Conservation (phyloP, 2,888 invertebrate species). For the Boloria euphrosyne region DNA sequence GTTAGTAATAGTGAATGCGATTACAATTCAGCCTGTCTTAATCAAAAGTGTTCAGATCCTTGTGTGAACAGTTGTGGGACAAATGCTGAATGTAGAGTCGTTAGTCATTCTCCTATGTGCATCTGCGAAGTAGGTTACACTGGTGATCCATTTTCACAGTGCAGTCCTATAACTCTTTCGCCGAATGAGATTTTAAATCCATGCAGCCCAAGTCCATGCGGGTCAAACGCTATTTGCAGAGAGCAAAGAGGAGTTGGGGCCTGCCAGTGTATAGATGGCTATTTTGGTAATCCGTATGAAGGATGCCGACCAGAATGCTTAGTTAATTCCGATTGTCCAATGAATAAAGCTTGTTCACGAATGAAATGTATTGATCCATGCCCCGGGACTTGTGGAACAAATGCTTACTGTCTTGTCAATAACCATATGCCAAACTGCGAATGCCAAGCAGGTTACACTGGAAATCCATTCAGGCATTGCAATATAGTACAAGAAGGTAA, state of each 20-base stretch:
- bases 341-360: conserved; percentile 86
- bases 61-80: conserved; percentile 87
- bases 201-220: conserved; percentile 86
- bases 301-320: conserved; percentile 89
- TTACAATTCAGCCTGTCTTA: conserved; percentile 86
- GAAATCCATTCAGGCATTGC: conserved; percentile 86
- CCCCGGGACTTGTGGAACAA: conserved; percentile 89
- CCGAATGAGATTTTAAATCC: conserved; percentile 75
- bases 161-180: conserved; percentile 66
- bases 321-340: conserved; percentile 87
- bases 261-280: conserved; percentile 85
- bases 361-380: conserved; percentile 90
- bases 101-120: conserved; percentile 89
- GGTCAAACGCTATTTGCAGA: conserved; percentile 83
- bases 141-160: conserved; percentile 90
- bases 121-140: conserved; percentile 85
- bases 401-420: conserved; percentile 87
- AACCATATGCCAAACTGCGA: conserved; percentile 88
- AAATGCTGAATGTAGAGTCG: conserved; percentile 89
- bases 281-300: conserved; percentile 89
- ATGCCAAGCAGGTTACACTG: conserved; percentile 85
- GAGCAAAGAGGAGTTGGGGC: conserved; percentile 84
- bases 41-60: conserved; percentile 89
- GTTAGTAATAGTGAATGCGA: conserved; percentile 89
- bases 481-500: conserved; percentile 74